These are phyloP conservation scores for Hydrolagus affinis DNA, from an alignment of 2,113 vertebrate genomes.

Conservation along the genomic window DNA sequence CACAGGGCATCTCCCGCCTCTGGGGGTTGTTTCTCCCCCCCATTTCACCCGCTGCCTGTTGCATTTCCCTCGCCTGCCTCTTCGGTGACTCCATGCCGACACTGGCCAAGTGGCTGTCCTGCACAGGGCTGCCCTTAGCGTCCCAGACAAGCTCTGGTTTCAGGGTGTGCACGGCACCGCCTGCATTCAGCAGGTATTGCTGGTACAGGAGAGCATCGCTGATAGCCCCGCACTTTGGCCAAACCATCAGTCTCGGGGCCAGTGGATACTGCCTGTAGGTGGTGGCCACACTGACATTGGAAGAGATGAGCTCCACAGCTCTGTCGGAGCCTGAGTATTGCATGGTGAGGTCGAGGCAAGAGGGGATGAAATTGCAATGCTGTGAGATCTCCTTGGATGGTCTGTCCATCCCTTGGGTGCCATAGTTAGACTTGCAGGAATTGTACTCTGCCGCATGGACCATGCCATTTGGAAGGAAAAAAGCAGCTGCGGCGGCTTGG, in stretches of 20 bases:
- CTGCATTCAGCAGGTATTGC: conserved; percentile 79
- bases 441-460: conserved; percentile 76
- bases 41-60: conserved; percentile 47
- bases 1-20: conserved; percentile 56
- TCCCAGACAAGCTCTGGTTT: conserved; percentile 77
- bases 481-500: conserved; percentile 61
- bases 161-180: conserved; percentile 71
- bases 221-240: conserved; percentile 76
- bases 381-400: conserved; percentile 66
- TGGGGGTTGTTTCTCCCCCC: conserved; percentile 45
- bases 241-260: conserved; percentile 74
- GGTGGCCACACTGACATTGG: conserved; percentile 87
- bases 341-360: conserved; percentile 79
- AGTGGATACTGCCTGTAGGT: conserved; percentile 89
- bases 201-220: conserved; percentile 83
- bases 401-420: conserved; percentile 52
- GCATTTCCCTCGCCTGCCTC: conserved; percentile 50
- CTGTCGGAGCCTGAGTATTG: conserved; percentile 69
- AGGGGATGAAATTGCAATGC: conserved; percentile 65
- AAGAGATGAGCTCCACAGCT: conserved; percentile 89
- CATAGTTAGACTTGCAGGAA: conserved; percentile 75
- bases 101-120: conserved; percentile 58
- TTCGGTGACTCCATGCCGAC: conserved; percentile 55
- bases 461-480: conserved; percentile 71
- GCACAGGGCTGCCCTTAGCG: conserved; percentile 53